These are phyloP conservation scores for Porites lutea DNA, from an alignment of 64 coral and sea anemone genomes.

Conservation along the genomic window DNA sequence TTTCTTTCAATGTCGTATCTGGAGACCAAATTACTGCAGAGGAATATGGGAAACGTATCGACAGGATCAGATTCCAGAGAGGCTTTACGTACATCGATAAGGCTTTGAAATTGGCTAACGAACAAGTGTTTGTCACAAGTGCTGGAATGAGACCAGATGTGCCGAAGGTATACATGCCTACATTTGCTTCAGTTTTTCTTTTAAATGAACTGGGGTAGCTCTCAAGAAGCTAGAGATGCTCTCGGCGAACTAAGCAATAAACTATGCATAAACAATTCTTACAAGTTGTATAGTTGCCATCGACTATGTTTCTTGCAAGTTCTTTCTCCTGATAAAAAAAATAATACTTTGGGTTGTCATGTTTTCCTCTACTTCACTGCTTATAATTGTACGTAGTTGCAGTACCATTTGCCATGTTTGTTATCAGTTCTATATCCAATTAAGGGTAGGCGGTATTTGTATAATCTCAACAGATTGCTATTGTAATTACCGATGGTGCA, in stretches of 20 bases:
- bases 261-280: too few species aligned
- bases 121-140: constrained; percentile 43
- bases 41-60: constrained; percentile 3
- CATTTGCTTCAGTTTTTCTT: too few species aligned
- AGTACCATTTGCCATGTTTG: not conserved
- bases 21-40: not conserved
- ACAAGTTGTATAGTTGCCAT: too few species aligned
- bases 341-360: too few species aligned
- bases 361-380: too few species aligned
- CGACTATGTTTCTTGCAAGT: too few species aligned
- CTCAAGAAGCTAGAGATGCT: too few species aligned
- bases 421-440: too few species aligned
- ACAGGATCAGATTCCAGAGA: constrained; percentile 11
- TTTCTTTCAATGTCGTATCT: constrained; percentile 33
- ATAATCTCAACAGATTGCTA: constrained; percentile 41
- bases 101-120: constrained; percentile 44
- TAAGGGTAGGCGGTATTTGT: not conserved
- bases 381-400: too few species aligned
- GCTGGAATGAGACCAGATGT: constrained; percentile 58
- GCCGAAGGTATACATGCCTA: constrained; percentile 37
- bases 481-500: constrained; percentile 71
- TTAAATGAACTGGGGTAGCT: too few species aligned
- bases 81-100: constrained; percentile 48
- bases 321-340: too few species aligned
- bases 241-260: too few species aligned